Evolutionary conservation across 2,797 vertebrate species (phyloP), one percentile per base, ranked within the genome.

Genomic region (Xiphophorus birchmanni): DNA sequence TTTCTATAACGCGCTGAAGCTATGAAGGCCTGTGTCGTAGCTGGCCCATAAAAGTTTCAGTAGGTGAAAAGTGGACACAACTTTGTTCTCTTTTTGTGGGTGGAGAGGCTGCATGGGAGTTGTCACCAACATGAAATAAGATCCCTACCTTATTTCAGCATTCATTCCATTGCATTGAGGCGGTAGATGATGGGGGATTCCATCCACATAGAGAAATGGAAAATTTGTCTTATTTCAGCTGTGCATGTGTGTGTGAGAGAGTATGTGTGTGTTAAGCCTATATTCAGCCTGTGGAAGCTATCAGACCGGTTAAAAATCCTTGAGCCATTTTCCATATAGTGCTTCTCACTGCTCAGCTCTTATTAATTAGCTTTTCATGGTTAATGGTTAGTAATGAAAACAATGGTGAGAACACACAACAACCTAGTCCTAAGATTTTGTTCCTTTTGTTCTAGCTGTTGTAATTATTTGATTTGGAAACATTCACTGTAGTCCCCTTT

Each of bases 161-260:
- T 85, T 86, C 88, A 84, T 91, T 93, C 92, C 88, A 91, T 84
- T 83, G 88, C 91, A 91, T 92, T 81, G 84, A 86, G 77, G 82
- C 90, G 94, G 94, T 94, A 93, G 77, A 90, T 91, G 93, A 94
- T 82, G 88, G 84, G 76, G 87, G 91, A 95, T 94, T 93, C 93
- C 92, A 92, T 82, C 78, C 75, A 80, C 85, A 92, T 91, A 75
- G 83, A 67, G 80, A 90, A 94, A 93, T 94, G 94, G 93, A 95
- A 94, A 93, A 88, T 79, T 71, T 84, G 80, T 88, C 89, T 87
- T 87, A 85, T 88, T 92, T 91, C 87, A 88, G 82, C 84, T 82
- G 80, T 79, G 79, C 85, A 60, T 81, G 82, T 78, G 56, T 58
- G n/a, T n/a, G 23, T 58, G 54, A 13, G 50, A 54, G 77, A 75